Conservation (phyloP, 2,113 vertebrate species). For the Dromas ardeola region DNA sequence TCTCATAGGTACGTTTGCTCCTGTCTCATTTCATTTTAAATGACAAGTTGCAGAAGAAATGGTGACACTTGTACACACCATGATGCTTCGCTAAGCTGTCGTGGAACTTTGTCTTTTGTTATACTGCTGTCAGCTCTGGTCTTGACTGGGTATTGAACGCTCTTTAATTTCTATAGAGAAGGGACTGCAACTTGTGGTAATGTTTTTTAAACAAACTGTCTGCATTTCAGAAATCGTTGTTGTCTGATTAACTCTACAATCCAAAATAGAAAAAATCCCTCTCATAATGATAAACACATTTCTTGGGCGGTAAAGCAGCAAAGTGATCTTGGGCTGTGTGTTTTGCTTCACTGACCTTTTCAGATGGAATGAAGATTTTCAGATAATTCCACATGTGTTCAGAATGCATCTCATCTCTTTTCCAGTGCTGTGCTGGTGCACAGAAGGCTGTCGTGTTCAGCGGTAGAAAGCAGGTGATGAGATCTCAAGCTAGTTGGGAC, state of each 20-base stretch:
- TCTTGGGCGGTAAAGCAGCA: not conserved
- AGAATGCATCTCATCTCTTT: not conserved
- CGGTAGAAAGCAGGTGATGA: not conserved
- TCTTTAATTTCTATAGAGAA: not conserved
- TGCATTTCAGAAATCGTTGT: not conserved
- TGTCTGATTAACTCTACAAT: not conserved
- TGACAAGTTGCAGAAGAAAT: not conserved
- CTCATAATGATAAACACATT: not conserved
- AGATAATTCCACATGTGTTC: not conserved
- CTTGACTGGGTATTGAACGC: not conserved
- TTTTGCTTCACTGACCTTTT: not conserved
- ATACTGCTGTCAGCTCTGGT: not conserved
- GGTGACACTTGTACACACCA: not conserved
- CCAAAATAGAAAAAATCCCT: not conserved
- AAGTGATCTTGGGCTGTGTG: not conserved
- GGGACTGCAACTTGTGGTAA: not conserved
- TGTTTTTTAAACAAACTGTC: not conserved
- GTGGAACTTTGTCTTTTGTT: not conserved
- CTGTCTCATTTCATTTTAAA: not conserved
- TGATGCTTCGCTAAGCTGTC: not conserved
- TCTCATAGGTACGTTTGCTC: conserved; percentile 79
- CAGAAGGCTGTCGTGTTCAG: not conserved
- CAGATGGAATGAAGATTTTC: not conserved
- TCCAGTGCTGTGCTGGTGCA: not conserved
- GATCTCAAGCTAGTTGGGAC: not conserved